A percentile compares a stretch with the other conserved stretches of the same genome.
Evolutionary conservation across 2,113 vertebrate species (phyloP).

Genomic region (Lipophrys pholis): DNA sequence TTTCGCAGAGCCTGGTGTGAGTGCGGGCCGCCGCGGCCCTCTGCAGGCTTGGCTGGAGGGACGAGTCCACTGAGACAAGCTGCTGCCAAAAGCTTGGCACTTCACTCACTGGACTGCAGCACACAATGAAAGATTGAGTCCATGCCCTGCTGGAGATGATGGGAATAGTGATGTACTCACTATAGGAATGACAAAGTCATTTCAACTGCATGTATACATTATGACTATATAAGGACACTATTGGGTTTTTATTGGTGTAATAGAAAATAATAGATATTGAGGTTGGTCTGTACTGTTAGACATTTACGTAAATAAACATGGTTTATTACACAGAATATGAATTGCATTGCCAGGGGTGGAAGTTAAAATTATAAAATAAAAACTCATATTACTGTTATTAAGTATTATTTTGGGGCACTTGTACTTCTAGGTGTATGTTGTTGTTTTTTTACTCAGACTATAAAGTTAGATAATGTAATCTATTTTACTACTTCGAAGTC

Average conservation of each 20-base stretch:
- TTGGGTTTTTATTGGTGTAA: neutral
- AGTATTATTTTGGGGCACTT: too few species aligned
- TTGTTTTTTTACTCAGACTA: too few species aligned
- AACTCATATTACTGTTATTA: neutral
- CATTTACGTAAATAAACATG: neutral
- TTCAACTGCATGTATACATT: slow-evolving; percentile 21
- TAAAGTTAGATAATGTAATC: too few species aligned
- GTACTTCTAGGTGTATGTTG: too few species aligned
- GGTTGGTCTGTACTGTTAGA: too few species aligned
- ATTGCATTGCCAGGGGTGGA: neutral
- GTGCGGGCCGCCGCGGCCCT: slow-evolving; percentile 8
- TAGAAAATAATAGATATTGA: neutral
- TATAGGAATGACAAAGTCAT: slow-evolving; percentile 36
- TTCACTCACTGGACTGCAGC: slow-evolving; percentile 41
- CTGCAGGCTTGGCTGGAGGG: slow-evolving; percentile 19
- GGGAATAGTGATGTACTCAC: slow-evolving; percentile 44
- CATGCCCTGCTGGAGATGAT: slow-evolving; percentile 25
- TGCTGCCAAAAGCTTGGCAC: slow-evolving; percentile 41
- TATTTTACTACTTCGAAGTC: too few species aligned
- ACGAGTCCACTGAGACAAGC: slow-evolving; percentile 15
- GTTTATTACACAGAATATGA: neutral
- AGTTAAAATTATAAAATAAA: neutral
- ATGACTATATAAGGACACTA: neutral
- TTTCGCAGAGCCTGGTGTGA: slow-evolving; percentile 25
- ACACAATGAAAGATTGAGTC: slow-evolving; percentile 49